A percentile compares a stretch with the other conserved stretches of the same genome.
phyloP scores from a whole-genome alignment of 2,797 vertebrate genomes.

The Labeo calbasu region DNA sequence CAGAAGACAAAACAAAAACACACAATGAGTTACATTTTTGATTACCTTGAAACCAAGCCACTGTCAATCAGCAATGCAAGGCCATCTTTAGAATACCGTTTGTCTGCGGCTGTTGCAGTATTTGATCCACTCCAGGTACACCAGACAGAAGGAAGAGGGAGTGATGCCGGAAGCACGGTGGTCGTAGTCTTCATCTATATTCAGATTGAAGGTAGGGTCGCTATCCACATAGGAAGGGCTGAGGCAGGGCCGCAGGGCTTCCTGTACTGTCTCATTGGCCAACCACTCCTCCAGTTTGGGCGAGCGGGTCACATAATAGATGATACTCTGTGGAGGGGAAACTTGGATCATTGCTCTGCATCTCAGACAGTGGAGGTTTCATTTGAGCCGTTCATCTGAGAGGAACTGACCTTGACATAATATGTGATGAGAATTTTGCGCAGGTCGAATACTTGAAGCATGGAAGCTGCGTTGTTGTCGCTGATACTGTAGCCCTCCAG shows the following conservation, averaged over 20 bases:
- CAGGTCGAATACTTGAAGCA: constrained; percentile 99
- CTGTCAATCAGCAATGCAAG: constrained; percentile 56
- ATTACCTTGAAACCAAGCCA: neutral
- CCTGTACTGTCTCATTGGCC: constrained; percentile 94
- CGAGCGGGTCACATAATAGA: constrained; percentile 95
- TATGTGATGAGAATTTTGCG: constrained; percentile 97
- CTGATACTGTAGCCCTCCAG: constrained; percentile 98
- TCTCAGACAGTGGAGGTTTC: neutral
- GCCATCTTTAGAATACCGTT: constrained; percentile 50
- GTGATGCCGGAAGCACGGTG: constrained; percentile 95
- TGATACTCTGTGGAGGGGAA: constrained; percentile 86
- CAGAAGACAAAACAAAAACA: neutral
- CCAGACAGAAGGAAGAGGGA: constrained; percentile 92
- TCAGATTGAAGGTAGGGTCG: constrained; percentile 97
- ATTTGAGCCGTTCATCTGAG: neutral
- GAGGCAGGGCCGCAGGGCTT: constrained; percentile 87
- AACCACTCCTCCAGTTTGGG: constrained; percentile 96
- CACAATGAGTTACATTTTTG: neutral
- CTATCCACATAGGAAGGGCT: constrained; percentile 95
- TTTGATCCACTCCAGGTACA: constrained; percentile 97
- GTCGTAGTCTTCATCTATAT: constrained; percentile 99
- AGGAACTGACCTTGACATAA: constrained; percentile 89
- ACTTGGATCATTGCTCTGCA: neutral
- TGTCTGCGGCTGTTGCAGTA: constrained; percentile 92
- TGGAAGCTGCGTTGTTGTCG: constrained; percentile 97